Evolutionary conservation across 2,113 vertebrate genomes (phyloP).

Genomic region (Heterotilapia buettikoferi): DNA sequence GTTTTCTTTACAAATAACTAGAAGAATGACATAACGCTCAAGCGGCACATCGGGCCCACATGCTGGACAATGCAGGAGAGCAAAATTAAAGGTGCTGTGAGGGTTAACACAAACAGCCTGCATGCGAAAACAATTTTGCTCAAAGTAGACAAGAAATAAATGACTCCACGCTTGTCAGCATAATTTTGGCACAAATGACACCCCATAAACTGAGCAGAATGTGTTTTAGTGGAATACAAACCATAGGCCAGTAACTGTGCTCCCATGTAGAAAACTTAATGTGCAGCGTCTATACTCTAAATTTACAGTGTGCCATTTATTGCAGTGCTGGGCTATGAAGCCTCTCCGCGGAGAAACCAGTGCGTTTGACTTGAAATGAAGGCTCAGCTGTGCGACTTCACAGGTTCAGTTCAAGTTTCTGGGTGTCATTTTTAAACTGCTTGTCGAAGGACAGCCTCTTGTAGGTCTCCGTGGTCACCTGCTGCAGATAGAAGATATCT

Average conservation of each 20-base stretch:
- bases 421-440: background rate
- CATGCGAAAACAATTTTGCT: background rate
- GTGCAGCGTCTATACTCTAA: background rate
- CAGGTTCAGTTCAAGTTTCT: background rate
- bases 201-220: background rate
- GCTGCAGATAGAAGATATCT: conserved; percentile 57
- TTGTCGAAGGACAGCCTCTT: conserved; percentile 50
- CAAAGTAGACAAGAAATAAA: background rate
- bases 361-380: background rate
- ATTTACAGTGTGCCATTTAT: background rate
- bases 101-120: background rate
- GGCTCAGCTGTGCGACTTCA: background rate
- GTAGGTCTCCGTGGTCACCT: conserved; percentile 55
- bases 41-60: background rate
- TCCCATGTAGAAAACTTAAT: background rate
- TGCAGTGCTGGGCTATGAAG: background rate
- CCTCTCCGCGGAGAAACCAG: background rate
- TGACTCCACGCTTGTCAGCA: background rate
- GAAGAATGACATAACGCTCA: background rate
- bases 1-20: background rate
- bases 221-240: background rate
- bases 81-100: background rate
- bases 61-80: background rate
- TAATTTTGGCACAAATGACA: background rate
- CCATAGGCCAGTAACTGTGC: background rate